Conservation (phyloP, 2,797 vertebrate genomes). For the Sarcophilus harrisii region DNA sequence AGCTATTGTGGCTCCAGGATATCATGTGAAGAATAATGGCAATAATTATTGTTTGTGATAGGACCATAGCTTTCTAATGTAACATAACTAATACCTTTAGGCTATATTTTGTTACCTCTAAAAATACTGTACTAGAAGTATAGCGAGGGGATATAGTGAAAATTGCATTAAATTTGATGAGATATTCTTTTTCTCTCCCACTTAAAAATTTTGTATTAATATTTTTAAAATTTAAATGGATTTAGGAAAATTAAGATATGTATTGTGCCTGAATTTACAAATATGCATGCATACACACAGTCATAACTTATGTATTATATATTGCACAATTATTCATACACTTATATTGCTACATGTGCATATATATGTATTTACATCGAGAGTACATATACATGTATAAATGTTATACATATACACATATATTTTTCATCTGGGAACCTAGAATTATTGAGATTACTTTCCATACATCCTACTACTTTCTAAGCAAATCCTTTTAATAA, state of each 20-base stretch:
- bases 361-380: not conserved
- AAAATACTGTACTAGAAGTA: slow-evolving; percentile 17
- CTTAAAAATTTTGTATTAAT: slow-evolving; percentile 43
- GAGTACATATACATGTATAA: not conserved
- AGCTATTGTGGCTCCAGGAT: slow-evolving; percentile 40
- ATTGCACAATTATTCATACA: not conserved
- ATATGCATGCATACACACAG: not conserved
- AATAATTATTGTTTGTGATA: slow-evolving; percentile 60
- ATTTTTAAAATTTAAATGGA: slow-evolving; percentile 26
- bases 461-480: not conserved
- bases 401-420: not conserved
- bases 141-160: not conserved
- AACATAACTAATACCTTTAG: slow-evolving; percentile 46
- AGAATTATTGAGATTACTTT: not conserved
- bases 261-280: not conserved
- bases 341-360: not conserved
- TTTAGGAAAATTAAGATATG: not conserved
- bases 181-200: not conserved
- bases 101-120: slow-evolving; percentile 29
- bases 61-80: slow-evolving; percentile 57
- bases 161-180: not conserved
- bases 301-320: too few relatives aligned
- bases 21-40: slow-evolving; percentile 65
- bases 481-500: slow-evolving; percentile 16
- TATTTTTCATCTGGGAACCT: not conserved